Evolutionary conservation across 2,113 vertebrate species (phyloP).

Genomic region (Oncorhynchus kisutch): DNA sequence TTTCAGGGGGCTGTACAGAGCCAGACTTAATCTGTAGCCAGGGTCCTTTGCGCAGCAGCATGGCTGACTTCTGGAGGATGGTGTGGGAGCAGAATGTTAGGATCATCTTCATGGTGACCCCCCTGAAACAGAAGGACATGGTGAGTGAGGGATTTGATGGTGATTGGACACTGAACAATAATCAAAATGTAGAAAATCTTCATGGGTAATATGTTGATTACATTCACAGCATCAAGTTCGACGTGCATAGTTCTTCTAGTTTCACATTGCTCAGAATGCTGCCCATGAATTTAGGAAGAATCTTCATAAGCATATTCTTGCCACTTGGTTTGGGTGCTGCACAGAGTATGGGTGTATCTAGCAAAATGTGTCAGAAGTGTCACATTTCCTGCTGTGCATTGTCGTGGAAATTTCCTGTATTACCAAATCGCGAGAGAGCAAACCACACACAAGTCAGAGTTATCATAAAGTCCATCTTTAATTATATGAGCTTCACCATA

Average conservation of each 20-base stretch:
- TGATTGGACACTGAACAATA: neutral
- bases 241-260: no score
- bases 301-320: neutral
- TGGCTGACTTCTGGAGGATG: slow-evolving; percentile 87
- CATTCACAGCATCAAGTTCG: neutral
- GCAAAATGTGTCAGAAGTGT: neutral
- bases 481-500: no score
- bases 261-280: no score
- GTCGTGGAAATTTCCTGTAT: no score
- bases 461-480: no score
- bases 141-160: slow-evolving; percentile 56
- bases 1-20: slow-evolving; percentile 78
- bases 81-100: slow-evolving; percentile 87
- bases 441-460: no score
- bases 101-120: slow-evolving; percentile 83
- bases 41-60: slow-evolving; percentile 78
- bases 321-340: neutral
- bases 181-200: neutral
- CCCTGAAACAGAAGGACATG: slow-evolving; percentile 77
- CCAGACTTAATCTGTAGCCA: slow-evolving; percentile 88
- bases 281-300: neutral
- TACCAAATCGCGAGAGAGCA: no score
- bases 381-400: neutral
- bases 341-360: neutral
- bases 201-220: neutral